Base-by-base conservation (phyloP, 2,113 vertebrate genomes). In the Takifugu flavidus region DNA sequence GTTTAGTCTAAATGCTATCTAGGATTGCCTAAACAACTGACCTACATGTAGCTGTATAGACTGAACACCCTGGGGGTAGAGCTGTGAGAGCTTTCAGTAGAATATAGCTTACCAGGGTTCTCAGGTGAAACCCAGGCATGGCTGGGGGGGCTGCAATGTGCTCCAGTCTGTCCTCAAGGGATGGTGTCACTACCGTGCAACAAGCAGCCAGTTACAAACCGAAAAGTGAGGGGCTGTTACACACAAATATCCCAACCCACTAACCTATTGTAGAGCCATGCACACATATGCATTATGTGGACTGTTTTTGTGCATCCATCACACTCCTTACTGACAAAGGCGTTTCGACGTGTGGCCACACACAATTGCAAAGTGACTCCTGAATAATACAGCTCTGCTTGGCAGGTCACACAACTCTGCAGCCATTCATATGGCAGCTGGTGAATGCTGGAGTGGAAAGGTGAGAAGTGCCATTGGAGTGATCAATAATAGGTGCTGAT, bases 311-410 rank as follows among this genome's bases (percentile, higher is more conserved):
- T 54, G 31, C 51, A 75, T 55, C 65, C 60, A 56, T 60, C 49
- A 47, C 46, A 59, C 39, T 45, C 5, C 7, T 49, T 13, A 4
- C 5, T 14, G 28, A 79, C 61, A 72, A 75, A 80, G 58, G 59
- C 66, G 58, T 65, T 65, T 56, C 67, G 34, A 59, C 13, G 27
- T 49, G 39, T 51, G 27, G 56, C 6, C 53, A 56, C 61, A 61
- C 46, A 73, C 62, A 75, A 11, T 67, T 70, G 86, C 80, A 81
- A 78, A 75, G 58, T 65, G 70, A 42, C 53, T 75, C 55, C 60
- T 92, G 78, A 92, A 91, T 92, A 88, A 92, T 91, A 88, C 51
- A 90, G 72, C 52, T 68, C 28, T 50, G 58, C 59, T 78, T 74
- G 77, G 72, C 72, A 72, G 79, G 56, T 68, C 55, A 49, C 31